Conservation (phyloP, 2,797 vertebrate genomes). For the Calcarius lapponicus region DNA sequence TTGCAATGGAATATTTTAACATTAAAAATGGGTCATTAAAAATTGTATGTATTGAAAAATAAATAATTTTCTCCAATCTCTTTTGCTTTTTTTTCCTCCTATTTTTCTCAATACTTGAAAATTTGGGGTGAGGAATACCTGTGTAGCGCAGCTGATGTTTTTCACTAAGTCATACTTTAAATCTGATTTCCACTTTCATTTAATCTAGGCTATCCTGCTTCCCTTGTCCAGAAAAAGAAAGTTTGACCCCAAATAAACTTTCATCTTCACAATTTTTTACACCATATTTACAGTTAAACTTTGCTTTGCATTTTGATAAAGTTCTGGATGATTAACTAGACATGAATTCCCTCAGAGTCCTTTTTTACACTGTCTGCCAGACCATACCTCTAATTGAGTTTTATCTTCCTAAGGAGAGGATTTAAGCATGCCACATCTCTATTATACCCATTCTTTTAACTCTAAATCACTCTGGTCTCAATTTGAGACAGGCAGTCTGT, state of each 20-base stretch:
- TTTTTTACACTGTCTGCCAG: not conserved
- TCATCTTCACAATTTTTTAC: not conserved
- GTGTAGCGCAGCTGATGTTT: not conserved
- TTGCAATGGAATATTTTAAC: not conserved
- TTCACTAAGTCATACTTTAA: not conserved
- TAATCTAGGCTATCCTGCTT: not conserved
- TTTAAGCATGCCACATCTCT: not conserved
- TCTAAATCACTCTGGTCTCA: not conserved
- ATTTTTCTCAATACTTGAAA: not conserved
- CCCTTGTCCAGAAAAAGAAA: not conserved
- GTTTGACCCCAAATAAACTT: not conserved
- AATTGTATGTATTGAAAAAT: not conserved
- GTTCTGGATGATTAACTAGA: not conserved
- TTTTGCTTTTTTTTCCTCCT: not conserved
- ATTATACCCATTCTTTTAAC: conserved; percentile 18
- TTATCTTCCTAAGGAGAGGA: not conserved
- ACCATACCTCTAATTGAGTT: not conserved
- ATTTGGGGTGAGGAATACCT: not conserved
- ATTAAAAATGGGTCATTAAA: not conserved
- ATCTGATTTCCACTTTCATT: not conserved
- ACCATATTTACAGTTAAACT: not conserved
- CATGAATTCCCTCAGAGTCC: not conserved
- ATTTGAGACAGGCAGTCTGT: not conserved
- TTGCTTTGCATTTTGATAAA: conserved; percentile 9
- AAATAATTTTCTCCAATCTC: not conserved